Evolutionary conservation across 2,113 vertebrate genomes (phyloP), one percentile per base, ranked within the genome.

Genomic region (Mystacornis crossleyi): DNA sequence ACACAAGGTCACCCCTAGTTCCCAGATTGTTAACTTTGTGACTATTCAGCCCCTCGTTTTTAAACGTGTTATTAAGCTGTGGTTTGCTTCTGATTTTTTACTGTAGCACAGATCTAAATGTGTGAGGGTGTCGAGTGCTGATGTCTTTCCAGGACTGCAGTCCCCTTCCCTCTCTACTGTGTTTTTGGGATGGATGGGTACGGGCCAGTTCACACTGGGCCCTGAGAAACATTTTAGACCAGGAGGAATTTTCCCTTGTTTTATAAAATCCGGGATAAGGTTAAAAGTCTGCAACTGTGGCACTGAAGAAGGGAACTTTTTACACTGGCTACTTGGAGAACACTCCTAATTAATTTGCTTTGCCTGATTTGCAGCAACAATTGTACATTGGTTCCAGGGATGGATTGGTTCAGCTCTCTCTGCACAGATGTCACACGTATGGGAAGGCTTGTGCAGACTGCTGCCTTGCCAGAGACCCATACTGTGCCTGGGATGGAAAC

Each of bases 401-500:
- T 81, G 99, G 99, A 45, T 97, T 99, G 42, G 99, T 98, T 91
- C 99, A 99, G 98, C 99, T 99, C 77, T 99, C 99, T 18, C 97
- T 99, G 93, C 99, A 99, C 98, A 98, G 99, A 97, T 99, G 99
- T 92, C 98, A 99, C 95, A 99, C 98, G 77, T 99, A 99, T 28
- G 99, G 99, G 71, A 99, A 99, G 94, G 99, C 98, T 43, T 99
- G 99, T 82, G 99, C 99, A 18, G 99, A 99, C 71, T 99, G 99
- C 97, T 99, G 99, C 95, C 98, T 99, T 82, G 99, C 99, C 94
- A 98, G 99, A 93, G 99, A 99, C 96, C 99, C 99, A 8, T 99
- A 99, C 97, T 99, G 99, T 74, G 99, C 99, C 87, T 99, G 99
- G 99, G 99, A 99, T 57, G 99, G 99, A 96, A 98, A 98, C 88